phyloP scores from a whole-genome alignment of 2,888 invertebrate species.

The Thymelicus lineola region DNA sequence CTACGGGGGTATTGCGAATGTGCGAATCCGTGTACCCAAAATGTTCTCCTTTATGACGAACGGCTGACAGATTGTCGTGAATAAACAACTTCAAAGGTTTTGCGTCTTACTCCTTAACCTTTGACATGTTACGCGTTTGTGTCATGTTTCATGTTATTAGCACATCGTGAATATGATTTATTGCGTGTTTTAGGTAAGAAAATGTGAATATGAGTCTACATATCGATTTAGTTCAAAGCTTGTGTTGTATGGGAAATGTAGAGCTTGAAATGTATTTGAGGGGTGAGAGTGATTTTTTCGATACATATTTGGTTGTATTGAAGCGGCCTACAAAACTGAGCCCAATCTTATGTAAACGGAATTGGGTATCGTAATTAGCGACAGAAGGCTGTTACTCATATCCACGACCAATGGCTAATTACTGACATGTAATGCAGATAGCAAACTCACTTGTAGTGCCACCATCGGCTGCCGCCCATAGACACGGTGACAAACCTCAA shows the following conservation, averaged over 20 bases:
- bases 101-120: conserved; percentile 33
- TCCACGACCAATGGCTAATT: too few relatives aligned
- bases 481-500: too few relatives aligned
- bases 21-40: conserved; percentile 56
- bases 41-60: conserved; percentile 46
- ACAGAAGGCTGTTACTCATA: too few relatives aligned
- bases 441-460: too few relatives aligned
- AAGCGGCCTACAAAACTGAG: too few relatives aligned
- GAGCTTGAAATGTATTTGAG: too few relatives aligned
- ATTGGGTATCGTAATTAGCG: too few relatives aligned
- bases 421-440: too few relatives aligned
- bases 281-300: too few relatives aligned
- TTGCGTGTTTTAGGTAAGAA: conserved; percentile 1
- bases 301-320: too few relatives aligned
- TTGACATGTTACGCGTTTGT: conserved; percentile 30
- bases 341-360: too few relatives aligned
- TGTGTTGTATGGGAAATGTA: background rate
- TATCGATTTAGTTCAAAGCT: background rate
- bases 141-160: conserved; percentile 32
- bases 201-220: conserved; percentile 5
- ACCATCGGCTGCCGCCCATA: too few relatives aligned
- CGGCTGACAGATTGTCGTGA: conserved; percentile 42
- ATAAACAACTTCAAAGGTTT: conserved; percentile 45
- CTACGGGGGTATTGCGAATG: conserved; percentile 46
- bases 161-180: conserved; percentile 15